Conservation (phyloP, 2,113 vertebrate genomes). For the Poeciliopsis retropinna region DNA sequence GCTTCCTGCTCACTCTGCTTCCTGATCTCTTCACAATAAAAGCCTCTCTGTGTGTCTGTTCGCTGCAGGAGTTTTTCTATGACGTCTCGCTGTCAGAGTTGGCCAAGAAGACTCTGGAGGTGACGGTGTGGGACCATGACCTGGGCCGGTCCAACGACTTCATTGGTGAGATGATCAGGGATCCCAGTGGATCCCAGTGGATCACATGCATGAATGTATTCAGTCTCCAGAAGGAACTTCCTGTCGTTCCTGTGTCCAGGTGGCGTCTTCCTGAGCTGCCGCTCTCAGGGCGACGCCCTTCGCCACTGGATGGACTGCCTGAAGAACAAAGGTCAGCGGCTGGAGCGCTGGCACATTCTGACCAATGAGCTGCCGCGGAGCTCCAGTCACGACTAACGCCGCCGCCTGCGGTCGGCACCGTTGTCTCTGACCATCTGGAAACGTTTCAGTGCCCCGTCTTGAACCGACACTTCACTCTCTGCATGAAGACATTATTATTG, state of each 20-base stretch:
- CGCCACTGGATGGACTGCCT: conserved; percentile 87
- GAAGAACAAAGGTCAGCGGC: conserved; percentile 77
- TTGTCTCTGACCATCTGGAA: conserved; percentile 17
- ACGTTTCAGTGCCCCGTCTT: neutral
- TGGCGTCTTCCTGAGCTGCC: conserved; percentile 82
- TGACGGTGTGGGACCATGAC: conserved; percentile 91
- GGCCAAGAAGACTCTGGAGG: conserved; percentile 84
- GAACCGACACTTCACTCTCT: neutral
- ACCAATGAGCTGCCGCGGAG: conserved; percentile 86
- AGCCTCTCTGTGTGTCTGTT: neutral
- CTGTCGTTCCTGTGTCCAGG: conserved; percentile 61
- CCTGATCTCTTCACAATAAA: no score
- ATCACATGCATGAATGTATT: no score
- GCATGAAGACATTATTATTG: neutral
- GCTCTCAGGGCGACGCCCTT: conserved; percentile 82
- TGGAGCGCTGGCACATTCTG: conserved; percentile 88
- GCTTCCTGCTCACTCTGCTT: no score
- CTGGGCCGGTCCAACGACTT: conserved; percentile 89
- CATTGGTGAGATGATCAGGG: conserved; percentile 81
- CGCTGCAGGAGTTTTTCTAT: conserved; percentile 86
- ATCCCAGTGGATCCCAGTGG: no score
- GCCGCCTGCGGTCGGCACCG: conserved; percentile 24
- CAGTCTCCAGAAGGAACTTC: no score
- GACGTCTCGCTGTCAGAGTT: conserved; percentile 84
- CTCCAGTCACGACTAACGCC: conserved; percentile 68